Conservation (phyloP, 2,888 invertebrate genomes). For the Thumatha senex region DNA sequence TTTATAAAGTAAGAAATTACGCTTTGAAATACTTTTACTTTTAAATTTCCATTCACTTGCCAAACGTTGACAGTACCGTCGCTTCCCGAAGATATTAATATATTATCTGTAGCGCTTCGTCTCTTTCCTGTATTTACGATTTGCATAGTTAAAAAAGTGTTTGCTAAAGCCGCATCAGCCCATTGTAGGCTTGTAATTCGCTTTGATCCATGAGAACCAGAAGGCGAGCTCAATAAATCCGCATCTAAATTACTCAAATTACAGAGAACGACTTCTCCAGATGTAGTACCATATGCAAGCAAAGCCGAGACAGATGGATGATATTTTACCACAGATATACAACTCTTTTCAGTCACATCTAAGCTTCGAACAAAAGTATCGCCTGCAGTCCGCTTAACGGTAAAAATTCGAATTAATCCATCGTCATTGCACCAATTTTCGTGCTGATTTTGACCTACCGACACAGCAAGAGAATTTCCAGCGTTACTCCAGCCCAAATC, state of each 20-base stretch:
- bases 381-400: conserved; percentile 73
- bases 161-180: conserved; percentile 58
- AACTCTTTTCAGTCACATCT: conserved; percentile 66
- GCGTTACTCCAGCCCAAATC: conserved; percentile 64
- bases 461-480: conserved; percentile 64
- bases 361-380: conserved; percentile 58
- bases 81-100: conserved; percentile 51
- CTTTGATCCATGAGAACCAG: conserved; percentile 59
- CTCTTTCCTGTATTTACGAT: conserved; percentile 59
- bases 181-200: conserved; percentile 58
- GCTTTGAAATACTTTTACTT: conserved; percentile 52
- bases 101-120: conserved; percentile 62
- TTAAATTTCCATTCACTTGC: conserved; percentile 61
- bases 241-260: conserved; percentile 52
- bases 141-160: conserved; percentile 58
- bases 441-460: conserved; percentile 61
- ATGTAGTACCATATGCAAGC: conserved; percentile 65
- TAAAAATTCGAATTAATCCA: conserved; percentile 63
- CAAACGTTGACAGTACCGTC: conserved; percentile 65
- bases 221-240: conserved; percentile 53
- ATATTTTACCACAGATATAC: conserved; percentile 61
- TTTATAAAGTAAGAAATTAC: conserved; percentile 57
- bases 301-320: conserved; percentile 60
- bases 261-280: conserved; percentile 68
- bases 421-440: conserved; percentile 68